phyloP scores from a whole-genome alignment of 1,140 invertebrate species.

The Drosophila bocki region DNA sequence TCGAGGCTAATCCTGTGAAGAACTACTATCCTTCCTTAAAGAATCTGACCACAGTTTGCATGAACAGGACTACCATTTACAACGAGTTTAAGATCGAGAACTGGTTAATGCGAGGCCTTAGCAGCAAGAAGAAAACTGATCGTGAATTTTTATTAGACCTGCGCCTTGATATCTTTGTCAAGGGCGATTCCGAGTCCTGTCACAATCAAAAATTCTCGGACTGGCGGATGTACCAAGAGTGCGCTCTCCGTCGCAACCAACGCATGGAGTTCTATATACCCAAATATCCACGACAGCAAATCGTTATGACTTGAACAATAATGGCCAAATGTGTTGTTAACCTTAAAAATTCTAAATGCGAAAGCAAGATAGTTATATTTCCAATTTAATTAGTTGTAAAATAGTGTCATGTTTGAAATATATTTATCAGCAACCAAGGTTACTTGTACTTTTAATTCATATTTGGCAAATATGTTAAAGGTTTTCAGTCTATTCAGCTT shows the following conservation, averaged over 20 bases:
- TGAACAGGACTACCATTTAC: conserved; percentile 25
- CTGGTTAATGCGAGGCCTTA: conserved; percentile 32
- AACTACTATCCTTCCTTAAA: conserved; percentile 10
- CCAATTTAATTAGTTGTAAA: not conserved
- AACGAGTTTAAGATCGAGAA: not conserved
- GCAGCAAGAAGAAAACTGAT: not conserved
- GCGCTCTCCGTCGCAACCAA: conserved; percentile 45
- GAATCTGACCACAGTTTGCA: conserved; percentile 19
- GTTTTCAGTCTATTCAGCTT: no score
- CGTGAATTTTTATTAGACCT: conserved; percentile 13
- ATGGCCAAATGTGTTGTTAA: no score
- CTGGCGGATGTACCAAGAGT: conserved; percentile 28
- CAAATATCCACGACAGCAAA: conserved; percentile 39
- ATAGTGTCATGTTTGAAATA: not conserved
- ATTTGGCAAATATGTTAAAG: no score
- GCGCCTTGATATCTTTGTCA: conserved; percentile 16
- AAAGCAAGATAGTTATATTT: not conserved
- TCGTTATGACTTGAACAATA: no score
- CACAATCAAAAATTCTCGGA: not conserved
- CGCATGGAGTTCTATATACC: conserved; percentile 47
- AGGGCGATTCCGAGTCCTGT: conserved; percentile 39
- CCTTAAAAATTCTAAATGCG: conserved; percentile 1
- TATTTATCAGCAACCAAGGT: not conserved
- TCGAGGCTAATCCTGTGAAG: conserved; percentile 4
- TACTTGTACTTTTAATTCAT: not conserved